phyloP scores from a whole-genome alignment of 1,140 invertebrate genomes.

The Aporrectodea caliginosa region DNA sequence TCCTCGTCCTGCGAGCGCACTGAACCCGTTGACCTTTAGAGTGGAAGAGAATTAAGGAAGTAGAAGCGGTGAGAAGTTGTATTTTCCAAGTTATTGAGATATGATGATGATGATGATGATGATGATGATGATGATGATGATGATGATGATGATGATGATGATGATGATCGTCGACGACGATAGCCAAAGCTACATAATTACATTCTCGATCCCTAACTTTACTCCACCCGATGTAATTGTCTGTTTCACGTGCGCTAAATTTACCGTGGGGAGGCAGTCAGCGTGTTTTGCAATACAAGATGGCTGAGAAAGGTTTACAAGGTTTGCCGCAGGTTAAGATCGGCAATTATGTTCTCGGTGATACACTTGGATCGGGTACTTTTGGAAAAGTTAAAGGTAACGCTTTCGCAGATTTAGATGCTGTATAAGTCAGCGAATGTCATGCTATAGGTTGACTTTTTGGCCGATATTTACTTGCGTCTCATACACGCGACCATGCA shows the following conservation, averaged over 20 bases:
- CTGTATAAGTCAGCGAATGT: background rate
- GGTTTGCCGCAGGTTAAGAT: constrained; percentile 53
- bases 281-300: no score
- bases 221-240: no score
- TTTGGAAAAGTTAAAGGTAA: constrained; percentile 62
- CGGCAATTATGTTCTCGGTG: constrained; percentile 59
- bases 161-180: no score
- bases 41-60: no score
- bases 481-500: constrained; percentile 7
- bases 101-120: background rate
- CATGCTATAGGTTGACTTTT: background rate
- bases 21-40: no score
- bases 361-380: constrained; percentile 59
- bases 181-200: no score
- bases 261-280: no score
- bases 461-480: background rate
- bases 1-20: no score
- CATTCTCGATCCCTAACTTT: no score
- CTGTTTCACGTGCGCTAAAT: no score
- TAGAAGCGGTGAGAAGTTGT: no score
- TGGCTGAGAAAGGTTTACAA: background rate
- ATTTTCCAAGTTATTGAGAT: background rate
- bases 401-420: background rate
- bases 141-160: constrained; percentile 2
- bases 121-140: constrained; percentile 2